Evolutionary conservation across 1,140 invertebrate species (phyloP).

Genomic region (Himalopsyche phryganea): DNA sequence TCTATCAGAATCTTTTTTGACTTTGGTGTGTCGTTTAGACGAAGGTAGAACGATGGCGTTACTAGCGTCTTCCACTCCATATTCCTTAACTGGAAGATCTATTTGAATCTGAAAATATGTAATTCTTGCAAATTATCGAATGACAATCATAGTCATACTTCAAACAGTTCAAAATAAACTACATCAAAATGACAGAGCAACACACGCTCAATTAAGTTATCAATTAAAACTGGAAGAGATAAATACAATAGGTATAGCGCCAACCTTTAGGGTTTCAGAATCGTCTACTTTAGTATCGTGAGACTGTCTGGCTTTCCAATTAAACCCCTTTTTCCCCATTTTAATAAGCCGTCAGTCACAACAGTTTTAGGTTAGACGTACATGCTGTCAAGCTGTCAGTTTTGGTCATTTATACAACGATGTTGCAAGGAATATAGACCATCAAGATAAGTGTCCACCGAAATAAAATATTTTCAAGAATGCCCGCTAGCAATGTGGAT

Average conservation of each 20-base stretch:
- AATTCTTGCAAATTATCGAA: constrained; percentile 18
- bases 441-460: too few species aligned
- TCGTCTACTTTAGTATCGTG: constrained; percentile 68
- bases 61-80: constrained; percentile 63
- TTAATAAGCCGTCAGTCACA: constrained; percentile 3
- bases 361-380: constrained; percentile 18
- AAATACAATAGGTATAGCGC: constrained; percentile 5
- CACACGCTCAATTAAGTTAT: neutral
- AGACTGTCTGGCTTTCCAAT: constrained; percentile 72
- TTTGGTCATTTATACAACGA: too few species aligned
- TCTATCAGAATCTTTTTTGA: constrained; percentile 53
- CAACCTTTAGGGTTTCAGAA: constrained; percentile 65
- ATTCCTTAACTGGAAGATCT: constrained; percentile 56
- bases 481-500: too few species aligned
- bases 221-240: neutral
- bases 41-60: constrained; percentile 80
- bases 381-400: constrained; percentile 11
- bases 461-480: too few species aligned
- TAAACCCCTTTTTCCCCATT: constrained; percentile 67
- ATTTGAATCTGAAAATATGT: constrained; percentile 58
- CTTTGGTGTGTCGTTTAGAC: constrained; percentile 75
- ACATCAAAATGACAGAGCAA: too few species aligned
- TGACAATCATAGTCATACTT: constrained; percentile 8
- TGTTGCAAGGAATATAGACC: too few species aligned
- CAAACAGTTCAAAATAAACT: too few species aligned